A percentile compares a stretch with the other conserved stretches of the same genome.
Evolutionary conservation across 2,797 vertebrate genomes (phyloP).

Genomic region (Anas acuta): DNA sequence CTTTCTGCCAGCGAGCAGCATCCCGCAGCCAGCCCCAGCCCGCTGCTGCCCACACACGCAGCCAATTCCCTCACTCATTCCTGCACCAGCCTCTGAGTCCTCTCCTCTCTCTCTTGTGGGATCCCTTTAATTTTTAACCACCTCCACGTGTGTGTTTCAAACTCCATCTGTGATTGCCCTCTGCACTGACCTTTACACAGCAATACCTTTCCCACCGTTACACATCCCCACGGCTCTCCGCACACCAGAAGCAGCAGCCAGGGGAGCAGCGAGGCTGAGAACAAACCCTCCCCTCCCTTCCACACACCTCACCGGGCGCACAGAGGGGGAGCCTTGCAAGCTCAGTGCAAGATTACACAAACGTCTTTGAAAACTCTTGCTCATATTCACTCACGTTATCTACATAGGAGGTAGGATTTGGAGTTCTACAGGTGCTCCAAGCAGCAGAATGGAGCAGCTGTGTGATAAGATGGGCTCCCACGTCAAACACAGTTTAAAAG

Average conservation of each 20-base stretch:
- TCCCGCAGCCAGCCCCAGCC: neutral
- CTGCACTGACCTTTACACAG: constrained; percentile 80
- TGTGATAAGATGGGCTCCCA: neutral
- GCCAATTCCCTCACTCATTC: neutral
- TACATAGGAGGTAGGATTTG: neutral
- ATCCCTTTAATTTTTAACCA: constrained; percentile 39
- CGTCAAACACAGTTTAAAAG: neutral
- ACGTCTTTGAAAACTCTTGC: neutral
- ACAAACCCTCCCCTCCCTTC: neutral
- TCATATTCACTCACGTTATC: neutral
- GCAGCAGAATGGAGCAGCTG: neutral
- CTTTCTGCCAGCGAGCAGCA: neutral
- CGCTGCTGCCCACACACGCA: neutral
- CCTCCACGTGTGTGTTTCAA: neutral
- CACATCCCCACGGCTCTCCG: constrained; percentile 12
- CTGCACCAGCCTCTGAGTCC: neutral
- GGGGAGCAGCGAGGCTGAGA: neutral
- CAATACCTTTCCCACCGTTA: constrained; percentile 70
- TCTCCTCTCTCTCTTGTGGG: neutral
- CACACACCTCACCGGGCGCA: neutral
- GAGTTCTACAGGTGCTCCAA: neutral
- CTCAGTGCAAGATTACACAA: neutral
- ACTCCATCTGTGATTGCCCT: neutral
- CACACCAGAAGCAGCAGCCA: constrained; percentile 49
- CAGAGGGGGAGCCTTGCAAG: neutral